phyloP scores from a whole-genome alignment of 2,888 invertebrate genomes.

The Agriotes lineatus region DNA sequence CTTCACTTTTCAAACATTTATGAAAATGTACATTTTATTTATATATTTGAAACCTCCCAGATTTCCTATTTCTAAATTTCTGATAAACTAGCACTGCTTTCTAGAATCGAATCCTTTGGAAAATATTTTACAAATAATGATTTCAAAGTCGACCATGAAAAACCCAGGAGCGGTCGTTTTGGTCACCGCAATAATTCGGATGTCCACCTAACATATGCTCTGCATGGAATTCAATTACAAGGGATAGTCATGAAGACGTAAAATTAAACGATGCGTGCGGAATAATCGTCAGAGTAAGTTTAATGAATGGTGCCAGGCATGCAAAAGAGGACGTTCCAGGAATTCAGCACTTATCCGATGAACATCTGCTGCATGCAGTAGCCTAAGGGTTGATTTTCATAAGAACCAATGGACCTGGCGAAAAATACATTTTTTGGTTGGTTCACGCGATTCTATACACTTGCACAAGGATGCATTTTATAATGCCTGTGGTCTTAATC shows the following conservation, averaged over 20 bases:
- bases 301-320: slow-evolving; percentile 48
- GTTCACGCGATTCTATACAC: no score
- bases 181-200: slow-evolving; percentile 12
- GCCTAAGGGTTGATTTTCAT: slow-evolving; percentile 25
- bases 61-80: no score
- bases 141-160: not conserved
- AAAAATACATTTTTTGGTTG: no score
- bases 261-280: slow-evolving; percentile 49
- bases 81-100: no score
- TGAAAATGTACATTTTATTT: no score
- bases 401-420: no score
- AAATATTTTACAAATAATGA: not conserved
- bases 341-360: slow-evolving; percentile 39
- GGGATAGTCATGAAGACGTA: slow-evolving; percentile 49
- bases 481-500: no score
- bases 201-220: slow-evolving; percentile 33
- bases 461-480: no score
- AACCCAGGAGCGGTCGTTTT: not conserved
- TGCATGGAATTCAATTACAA: slow-evolving; percentile 35
- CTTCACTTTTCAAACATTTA: no score
- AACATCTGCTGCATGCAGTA: slow-evolving; percentile 44
- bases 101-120: no score
- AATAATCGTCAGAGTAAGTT: slow-evolving; percentile 50
- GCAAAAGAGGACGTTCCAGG: slow-evolving; percentile 41
- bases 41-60: no score